Conservation (phyloP, 2,113 vertebrate genomes). For the Natator depressus region DNA sequence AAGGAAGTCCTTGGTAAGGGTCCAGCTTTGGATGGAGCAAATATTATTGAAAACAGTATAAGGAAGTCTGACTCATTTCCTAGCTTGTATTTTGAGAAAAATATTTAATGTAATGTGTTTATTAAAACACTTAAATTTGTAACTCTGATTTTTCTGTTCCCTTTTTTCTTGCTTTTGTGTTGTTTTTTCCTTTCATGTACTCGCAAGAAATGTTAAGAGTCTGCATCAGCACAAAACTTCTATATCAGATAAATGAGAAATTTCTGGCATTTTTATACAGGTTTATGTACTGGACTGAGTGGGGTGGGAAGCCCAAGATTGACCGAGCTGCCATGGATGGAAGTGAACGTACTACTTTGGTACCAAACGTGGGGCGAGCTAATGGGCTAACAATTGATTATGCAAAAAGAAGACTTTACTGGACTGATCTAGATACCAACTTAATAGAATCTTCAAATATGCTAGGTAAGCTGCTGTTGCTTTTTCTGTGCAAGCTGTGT, state of each 20-base stretch:
- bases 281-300: slow-evolving; percentile 99
- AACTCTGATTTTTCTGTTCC: slow-evolving; percentile 34
- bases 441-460: slow-evolving; percentile 97
- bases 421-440: slow-evolving; percentile 96
- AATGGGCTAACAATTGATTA: slow-evolving; percentile 98
- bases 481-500: accelerated
- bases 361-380: slow-evolving; percentile 93
- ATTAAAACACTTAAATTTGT: slow-evolving; percentile 12
- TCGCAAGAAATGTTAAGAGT: background rate
- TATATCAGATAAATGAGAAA: background rate
- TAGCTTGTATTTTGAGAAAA: slow-evolving; percentile 26
- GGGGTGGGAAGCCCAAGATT: slow-evolving; percentile 96
- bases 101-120: background rate
- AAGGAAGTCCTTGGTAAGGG: slow-evolving; percentile 30
- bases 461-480: slow-evolving; percentile 82
- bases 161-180: background rate
- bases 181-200: background rate
- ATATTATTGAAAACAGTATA: slow-evolving; percentile 33
- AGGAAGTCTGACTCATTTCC: slow-evolving; percentile 55
- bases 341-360: slow-evolving; percentile 88
- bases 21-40: slow-evolving; percentile 20
- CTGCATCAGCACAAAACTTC: background rate
- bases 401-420: slow-evolving; percentile 93
- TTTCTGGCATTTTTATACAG: slow-evolving; percentile 65
- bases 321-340: slow-evolving; percentile 96